Percentiles rank a stretch among this genome's conserved stretches.
Evolutionary conservation across 2,888 invertebrate genomes (phyloP).

Genomic region (Trichacis sp.): DNA sequence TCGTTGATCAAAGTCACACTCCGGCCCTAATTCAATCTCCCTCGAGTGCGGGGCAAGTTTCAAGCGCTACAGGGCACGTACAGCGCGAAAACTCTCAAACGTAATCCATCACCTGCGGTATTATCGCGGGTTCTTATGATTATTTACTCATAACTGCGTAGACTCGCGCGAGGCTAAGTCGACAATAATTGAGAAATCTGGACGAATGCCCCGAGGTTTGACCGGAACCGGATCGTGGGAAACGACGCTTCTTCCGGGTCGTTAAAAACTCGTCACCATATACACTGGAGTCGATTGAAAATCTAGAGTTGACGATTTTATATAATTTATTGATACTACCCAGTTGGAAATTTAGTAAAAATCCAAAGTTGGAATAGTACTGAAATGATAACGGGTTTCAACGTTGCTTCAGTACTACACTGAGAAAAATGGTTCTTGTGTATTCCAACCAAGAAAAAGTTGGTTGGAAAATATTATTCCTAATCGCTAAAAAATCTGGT

Average conservation of each 20-base stretch:
- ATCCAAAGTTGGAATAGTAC: no score
- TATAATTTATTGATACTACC: no score
- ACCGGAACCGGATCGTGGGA: slow-evolving; percentile 61
- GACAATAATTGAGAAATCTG: slow-evolving; percentile 42
- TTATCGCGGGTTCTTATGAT: background rate
- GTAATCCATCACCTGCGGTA: slow-evolving; percentile 1
- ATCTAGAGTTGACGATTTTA: no score
- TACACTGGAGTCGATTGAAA: no score
- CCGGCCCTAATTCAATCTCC: slow-evolving; percentile 1
- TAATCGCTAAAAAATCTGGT: no score
- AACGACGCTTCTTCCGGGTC: slow-evolving; percentile 63
- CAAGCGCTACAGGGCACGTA: background rate
- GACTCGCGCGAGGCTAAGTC: slow-evolving; percentile 22
- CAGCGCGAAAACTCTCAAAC: background rate
- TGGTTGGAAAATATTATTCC: no score
- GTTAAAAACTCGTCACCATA: slow-evolving; percentile 68
- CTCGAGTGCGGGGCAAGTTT: background rate
- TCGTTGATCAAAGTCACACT: background rate
- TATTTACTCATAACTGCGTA: slow-evolving; percentile 18
- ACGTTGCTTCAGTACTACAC: no score
- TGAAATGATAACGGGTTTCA: no score
- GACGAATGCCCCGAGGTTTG: slow-evolving; percentile 41
- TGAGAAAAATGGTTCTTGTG: no score
- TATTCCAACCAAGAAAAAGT: no score
- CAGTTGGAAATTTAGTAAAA: no score